Percentiles rank a stretch among this genome's conserved stretches.
phyloP scores from a whole-genome alignment of 2,888 invertebrate genomes.

The Drosophila buzzatii region DNA sequence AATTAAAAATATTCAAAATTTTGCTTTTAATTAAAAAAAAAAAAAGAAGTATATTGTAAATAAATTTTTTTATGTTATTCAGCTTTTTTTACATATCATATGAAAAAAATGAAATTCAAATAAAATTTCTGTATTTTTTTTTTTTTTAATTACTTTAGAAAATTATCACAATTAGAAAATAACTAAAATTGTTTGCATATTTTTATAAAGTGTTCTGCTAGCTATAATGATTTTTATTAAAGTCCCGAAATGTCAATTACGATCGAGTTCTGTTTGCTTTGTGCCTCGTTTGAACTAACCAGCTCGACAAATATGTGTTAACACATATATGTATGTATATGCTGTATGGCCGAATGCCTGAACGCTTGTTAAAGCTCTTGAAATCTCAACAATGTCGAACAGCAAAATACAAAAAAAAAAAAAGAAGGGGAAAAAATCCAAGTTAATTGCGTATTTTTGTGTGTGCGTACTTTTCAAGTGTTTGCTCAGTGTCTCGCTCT shows the following conservation, averaged over 20 bases:
- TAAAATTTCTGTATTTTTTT: no score
- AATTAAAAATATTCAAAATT: no score
- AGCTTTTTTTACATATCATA: no score
- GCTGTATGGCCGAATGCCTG: background rate
- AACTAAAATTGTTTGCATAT: background rate
- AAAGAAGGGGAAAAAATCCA: background rate
- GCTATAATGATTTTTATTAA: no score
- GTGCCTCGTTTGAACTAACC: background rate
- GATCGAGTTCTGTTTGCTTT: background rate
- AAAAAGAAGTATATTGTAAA: no score
- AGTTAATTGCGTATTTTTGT: slow-evolving; percentile 33
- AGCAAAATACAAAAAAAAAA: background rate
- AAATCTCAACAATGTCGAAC: slow-evolving; percentile 9
- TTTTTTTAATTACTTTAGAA: no score
- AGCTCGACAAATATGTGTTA: slow-evolving; percentile 1
- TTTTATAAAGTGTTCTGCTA: background rate
- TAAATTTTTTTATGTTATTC: no score
- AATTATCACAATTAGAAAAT: background rate
- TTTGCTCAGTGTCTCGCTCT: background rate
- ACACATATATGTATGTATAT: background rate
- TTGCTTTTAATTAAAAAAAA: no score
- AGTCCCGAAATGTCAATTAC: background rate
- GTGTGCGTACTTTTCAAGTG: slow-evolving; percentile 24
- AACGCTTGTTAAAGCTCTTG: slow-evolving; percentile 10
- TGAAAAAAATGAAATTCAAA: no score